Evolutionary conservation across 2,797 vertebrate species (phyloP).

Genomic region (Meda fulgida): DNA sequence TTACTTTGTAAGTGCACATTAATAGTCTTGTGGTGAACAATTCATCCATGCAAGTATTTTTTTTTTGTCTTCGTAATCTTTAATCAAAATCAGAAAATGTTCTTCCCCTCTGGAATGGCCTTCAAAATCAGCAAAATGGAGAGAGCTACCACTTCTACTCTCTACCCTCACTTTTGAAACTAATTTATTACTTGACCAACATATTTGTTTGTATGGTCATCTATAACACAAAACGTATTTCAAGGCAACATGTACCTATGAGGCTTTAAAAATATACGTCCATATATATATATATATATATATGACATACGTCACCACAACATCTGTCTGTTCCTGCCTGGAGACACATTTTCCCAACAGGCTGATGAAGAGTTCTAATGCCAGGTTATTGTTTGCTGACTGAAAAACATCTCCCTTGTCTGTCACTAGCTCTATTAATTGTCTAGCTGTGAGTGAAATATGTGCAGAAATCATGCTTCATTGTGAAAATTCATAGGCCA

Average conservation of each 20-base stretch:
- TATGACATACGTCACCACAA: slow-evolving; percentile 4
- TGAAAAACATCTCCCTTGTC: not conserved
- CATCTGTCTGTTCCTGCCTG: slow-evolving; percentile 18
- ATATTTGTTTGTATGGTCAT: slow-evolving; percentile 22
- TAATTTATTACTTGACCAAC: slow-evolving; percentile 41
- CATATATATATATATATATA: too few species aligned
- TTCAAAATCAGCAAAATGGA: not conserved
- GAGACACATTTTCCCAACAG: slow-evolving; percentile 1
- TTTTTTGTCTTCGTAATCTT: too few species aligned
- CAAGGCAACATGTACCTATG: not conserved
- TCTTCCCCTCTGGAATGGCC: too few species aligned
- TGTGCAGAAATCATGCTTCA: not conserved
- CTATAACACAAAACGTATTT: slow-evolving; percentile 7
- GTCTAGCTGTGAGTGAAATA: slow-evolving; percentile 2
- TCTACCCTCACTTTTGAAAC: not conserved
- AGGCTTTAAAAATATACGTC: slow-evolving; percentile 21
- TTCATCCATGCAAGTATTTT: too few species aligned
- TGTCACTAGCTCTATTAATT: not conserved
- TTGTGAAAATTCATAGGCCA: not conserved
- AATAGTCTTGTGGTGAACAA: too few species aligned
- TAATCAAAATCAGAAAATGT: too few species aligned
- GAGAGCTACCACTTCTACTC: not conserved
- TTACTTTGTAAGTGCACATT: too few species aligned
- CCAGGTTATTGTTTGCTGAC: not conserved
- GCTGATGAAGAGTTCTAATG: slow-evolving; percentile 1